Evolutionary conservation across 2,888 invertebrate species (phyloP), one percentile per base, ranked within the genome.

Genomic region (Caenorhabditis becei): DNA sequence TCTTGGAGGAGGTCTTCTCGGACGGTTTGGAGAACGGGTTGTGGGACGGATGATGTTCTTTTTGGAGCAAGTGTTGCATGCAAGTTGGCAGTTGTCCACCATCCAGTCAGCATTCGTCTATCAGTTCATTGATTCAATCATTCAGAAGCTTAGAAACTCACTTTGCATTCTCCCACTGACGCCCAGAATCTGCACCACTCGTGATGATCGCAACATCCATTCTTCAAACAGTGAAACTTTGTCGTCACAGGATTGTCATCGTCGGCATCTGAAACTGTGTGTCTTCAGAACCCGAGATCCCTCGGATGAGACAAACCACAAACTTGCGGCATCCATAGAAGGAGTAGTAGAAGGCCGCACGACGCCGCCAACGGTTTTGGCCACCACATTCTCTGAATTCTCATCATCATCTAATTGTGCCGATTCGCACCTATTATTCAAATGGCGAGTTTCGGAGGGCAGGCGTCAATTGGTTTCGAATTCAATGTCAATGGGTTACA

Each of bases 181-280:
- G 90, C 86, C 91, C 91, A 91, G 56, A 86, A 86, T n/a, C 84
- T 47, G 53, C 86, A 86, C 91, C 90, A 91, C 71, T 91, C 91
- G 78, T 91, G 91, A 67, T 91, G 91, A 84, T 91, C 91, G 67
- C 91, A 91, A 75, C 91, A 91, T 1, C 90, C 90, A 77, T 89
- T 89, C 44, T 84, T 56, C 7, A 85, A 78, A 49, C 91, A 91
- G 49, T 91, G 89, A 83, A 91, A 91, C 54, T 87, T 80, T 23
- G 65, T 28, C 11, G 87, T 87, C 8, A 89, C 71, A 53, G 88
- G 89, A 37, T 86, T 83, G 59, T 85, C 86, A 37, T 86, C 86
- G 26, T 83, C 83, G n/a, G 83, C 83, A 20, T 67, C 81, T 81
- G 77, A 69, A 80, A 63, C 26, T 7, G 54, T 28, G 0, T 20